These are phyloP conservation scores for Coelinius sp. DNA, from an alignment of 2,888 invertebrate species.

Conservation along the genomic window DNA sequence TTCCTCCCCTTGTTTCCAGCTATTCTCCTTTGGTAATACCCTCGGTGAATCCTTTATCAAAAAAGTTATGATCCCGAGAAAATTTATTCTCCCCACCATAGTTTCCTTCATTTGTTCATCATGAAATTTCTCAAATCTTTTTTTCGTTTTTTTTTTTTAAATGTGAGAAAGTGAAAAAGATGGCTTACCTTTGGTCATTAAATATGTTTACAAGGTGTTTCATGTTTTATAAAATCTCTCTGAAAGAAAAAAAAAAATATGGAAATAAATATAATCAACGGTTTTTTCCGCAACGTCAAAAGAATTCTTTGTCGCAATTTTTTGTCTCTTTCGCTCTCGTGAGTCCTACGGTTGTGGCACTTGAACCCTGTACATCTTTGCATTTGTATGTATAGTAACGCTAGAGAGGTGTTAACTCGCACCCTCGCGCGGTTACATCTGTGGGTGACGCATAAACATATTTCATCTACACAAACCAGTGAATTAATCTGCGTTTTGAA, in stretches of 20 bases:
- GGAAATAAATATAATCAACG: background rate
- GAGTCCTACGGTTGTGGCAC: background rate
- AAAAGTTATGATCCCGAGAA: background rate
- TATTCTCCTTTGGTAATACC: background rate
- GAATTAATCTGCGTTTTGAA: background rate
- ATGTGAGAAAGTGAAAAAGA: background rate
- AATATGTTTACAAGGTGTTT: background rate
- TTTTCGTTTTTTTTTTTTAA: background rate
- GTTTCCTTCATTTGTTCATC: background rate
- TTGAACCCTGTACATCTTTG: background rate
- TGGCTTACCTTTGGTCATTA: background rate
- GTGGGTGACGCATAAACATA: background rate
- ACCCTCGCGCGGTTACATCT: background rate
- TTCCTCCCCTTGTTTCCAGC: slow-evolving; percentile 40
- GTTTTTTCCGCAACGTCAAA: background rate
- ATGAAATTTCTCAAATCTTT: background rate
- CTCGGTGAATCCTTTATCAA: background rate
- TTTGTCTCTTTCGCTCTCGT: background rate
- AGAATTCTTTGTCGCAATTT: background rate
- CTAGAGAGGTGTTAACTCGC: background rate
- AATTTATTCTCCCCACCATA: background rate
- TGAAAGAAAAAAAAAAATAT: background rate
- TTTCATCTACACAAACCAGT: background rate
- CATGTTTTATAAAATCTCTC: background rate
- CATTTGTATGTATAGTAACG: background rate